Evolutionary conservation across 1,140 invertebrate species (phyloP).

Genomic region (Coptotermes formosanus): DNA sequence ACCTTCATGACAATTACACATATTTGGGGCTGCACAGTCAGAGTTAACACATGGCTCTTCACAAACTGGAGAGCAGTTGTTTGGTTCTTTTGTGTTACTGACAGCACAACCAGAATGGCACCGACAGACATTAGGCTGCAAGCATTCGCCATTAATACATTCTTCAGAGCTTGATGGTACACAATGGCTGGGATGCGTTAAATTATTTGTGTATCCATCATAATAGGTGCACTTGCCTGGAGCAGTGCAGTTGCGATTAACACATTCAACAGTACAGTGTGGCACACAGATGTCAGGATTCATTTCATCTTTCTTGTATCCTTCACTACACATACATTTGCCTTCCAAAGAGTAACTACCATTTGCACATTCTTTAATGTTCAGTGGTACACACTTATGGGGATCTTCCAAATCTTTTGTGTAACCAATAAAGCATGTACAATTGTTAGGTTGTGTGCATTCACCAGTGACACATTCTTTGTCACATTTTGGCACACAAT

Average conservation of each 20-base stretch:
- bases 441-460: constrained; percentile 49
- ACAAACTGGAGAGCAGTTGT: constrained; percentile 51
- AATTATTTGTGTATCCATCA: constrained; percentile 37
- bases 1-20: constrained; percentile 40
- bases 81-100: constrained; percentile 45
- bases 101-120: constrained; percentile 38
- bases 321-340: neutral
- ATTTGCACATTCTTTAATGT: neutral
- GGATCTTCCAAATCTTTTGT: constrained; percentile 39
- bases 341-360: neutral
- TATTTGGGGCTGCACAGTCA: constrained; percentile 48
- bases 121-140: constrained; percentile 39
- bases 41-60: constrained; percentile 46
- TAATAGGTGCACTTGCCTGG: constrained; percentile 55
- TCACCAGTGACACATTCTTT: constrained; percentile 46
- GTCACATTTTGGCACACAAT: constrained; percentile 38
- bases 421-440: constrained; percentile 51
- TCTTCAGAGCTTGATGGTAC: constrained; percentile 21
- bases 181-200: neutral
- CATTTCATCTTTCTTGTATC: constrained; percentile 26
- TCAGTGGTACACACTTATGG: neutral
- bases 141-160: constrained; percentile 42
- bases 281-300: constrained; percentile 51
- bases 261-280: constrained; percentile 56
- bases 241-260: constrained; percentile 57